Conservation (phyloP, 2,113 vertebrate species). For the Dicentrarchus labrax region DNA sequence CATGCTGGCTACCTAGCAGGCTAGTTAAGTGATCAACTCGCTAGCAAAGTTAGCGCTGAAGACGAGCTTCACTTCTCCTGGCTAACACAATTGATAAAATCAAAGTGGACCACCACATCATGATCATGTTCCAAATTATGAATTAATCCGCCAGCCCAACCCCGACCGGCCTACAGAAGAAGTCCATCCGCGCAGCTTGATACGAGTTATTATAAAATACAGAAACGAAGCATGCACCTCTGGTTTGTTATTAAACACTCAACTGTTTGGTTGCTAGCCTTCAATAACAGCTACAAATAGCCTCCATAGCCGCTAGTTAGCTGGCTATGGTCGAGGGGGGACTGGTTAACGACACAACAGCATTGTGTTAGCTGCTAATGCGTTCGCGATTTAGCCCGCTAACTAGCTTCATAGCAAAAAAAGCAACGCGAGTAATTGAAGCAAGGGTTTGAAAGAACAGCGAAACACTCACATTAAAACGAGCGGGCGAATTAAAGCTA, state of each 20-base stretch:
- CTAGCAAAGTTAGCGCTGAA: slow-evolving; percentile 56
- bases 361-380: slow-evolving; percentile 83
- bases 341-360: slow-evolving; percentile 77
- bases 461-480: slow-evolving; percentile 26
- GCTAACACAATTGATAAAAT: slow-evolving; percentile 66
- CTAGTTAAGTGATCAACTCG: slow-evolving; percentile 46
- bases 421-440: slow-evolving; percentile 20
- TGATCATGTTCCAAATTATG: not conserved
- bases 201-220: not conserved
- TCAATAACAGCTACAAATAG: slow-evolving; percentile 79
- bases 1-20: slow-evolving; percentile 12
- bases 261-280: slow-evolving; percentile 64
- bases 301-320: slow-evolving; percentile 83
- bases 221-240: no score
- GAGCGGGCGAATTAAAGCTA: no score
- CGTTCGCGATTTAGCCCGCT: slow-evolving; percentile 81
- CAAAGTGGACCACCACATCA: slow-evolving; percentile 40
- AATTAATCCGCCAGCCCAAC: slow-evolving; percentile 33
- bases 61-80: slow-evolving; percentile 39
- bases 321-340: slow-evolving; percentile 63
- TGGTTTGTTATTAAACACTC: slow-evolving; percentile 34
- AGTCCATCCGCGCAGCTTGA: not conserved
- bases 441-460: accelerated
- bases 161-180: not conserved
- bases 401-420: slow-evolving; percentile 82